Evolutionary conservation across 1,140 invertebrate genomes (phyloP), one percentile per base, ranked within the genome.

Genomic region (Lamellibrachia luymesi): DNA sequence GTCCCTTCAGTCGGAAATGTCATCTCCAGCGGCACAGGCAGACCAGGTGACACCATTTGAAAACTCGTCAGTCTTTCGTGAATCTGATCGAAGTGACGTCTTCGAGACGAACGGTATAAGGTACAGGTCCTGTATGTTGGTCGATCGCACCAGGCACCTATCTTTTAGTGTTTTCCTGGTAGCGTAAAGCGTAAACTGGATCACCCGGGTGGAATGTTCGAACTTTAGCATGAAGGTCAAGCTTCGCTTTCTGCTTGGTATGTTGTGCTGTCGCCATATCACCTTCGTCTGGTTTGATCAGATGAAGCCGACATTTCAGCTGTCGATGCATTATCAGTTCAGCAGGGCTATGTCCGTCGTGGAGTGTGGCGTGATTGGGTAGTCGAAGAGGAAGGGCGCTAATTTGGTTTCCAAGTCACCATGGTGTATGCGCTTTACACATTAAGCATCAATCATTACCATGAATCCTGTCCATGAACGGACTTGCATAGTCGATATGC

Each of bases 311-410:
- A 4, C 1, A 17, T 2, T 92, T 92, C 50, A 64, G 52, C 52
- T 92, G 50, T 92, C 92, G 50, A 2, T 92, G 38, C 38, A 38
- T 92, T 50, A 92, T 56, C 52, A 92, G 52, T 92, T 92, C 92
- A 8, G 50, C 10, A 2, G 50, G 92, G 51, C 0, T 17, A 92
- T n/a, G 7, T 5, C 92, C n/a, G 92, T 92, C 0, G 49, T 51
- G 10, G 50, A 17, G 52, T 92, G 92, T 92, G 49, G 92, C 8
- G 50, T 92, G 10, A 92, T 92, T n/a, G 38, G 50, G 50, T 92
- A 64, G 8, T 92, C 4, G 52, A 92, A 92, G 52, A 92, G 49
- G n/a, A 50, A 92, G 50, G 22, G 50, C 51, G 50, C 6, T 51
- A 92, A 50, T 17, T 92, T 92, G 2, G 50, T 64, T 64, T 92